Evolutionary conservation across 92 coral and sea anemone genomes (phyloP).

Genomic region (Heteractis magnifica): DNA sequence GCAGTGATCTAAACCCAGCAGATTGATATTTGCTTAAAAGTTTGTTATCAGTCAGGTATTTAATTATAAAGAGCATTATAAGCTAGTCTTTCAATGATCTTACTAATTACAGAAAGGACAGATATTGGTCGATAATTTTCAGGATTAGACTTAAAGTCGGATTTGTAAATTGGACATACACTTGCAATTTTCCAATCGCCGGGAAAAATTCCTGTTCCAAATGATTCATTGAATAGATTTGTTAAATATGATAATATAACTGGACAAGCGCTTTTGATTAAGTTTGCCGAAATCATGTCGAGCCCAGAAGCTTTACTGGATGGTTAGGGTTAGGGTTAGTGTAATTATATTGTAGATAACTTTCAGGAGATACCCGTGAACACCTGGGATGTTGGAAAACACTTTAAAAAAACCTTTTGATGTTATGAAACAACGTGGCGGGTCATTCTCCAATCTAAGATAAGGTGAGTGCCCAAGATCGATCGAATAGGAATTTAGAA

Average conservation of each 20-base stretch:
- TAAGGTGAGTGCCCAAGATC: too few species aligned
- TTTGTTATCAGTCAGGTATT: neutral
- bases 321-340: too few species aligned
- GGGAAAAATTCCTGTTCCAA: neutral
- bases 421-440: too few species aligned
- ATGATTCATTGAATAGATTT: neutral
- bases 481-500: too few species aligned
- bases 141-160: neutral
- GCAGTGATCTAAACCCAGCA: constrained; percentile 3
- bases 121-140: constrained; percentile 1
- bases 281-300: neutral
- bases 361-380: too few species aligned
- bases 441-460: too few species aligned
- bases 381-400: too few species aligned
- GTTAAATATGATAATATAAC: neutral
- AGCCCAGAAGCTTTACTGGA: too few species aligned
- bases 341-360: too few species aligned
- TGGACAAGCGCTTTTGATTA: constrained; percentile 4
- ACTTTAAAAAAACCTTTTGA: too few species aligned
- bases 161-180: neutral
- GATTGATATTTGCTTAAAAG: neutral
- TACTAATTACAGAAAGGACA: constrained; percentile 1
- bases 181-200: neutral
- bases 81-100: neutral
- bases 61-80: neutral